Evolutionary conservation across 1,140 invertebrate species (phyloP), one percentile per base, ranked within the genome.

Genomic region (Babylonia areolata): DNA sequence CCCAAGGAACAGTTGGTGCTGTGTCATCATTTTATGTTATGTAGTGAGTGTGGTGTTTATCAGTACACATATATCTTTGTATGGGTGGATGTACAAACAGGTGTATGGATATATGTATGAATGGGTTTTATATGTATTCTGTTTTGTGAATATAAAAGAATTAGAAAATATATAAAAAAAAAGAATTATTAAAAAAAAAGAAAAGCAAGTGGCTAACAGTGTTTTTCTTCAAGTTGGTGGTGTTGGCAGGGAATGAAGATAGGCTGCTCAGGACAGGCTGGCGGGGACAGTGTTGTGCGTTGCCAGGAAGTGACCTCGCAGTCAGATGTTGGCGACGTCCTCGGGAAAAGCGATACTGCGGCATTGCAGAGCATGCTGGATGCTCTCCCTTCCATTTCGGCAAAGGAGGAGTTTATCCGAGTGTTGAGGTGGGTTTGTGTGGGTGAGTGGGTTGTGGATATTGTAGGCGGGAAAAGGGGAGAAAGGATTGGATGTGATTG

Each of bases 351-450:
- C 20, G 23, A 77, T 20, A 23, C 12, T 11, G 37, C 15, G 37
- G 40, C 15, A n/a, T n/a, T 80, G 78, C n/a, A 80, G 46, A 31
- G 28, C 11, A 15, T 80, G 78, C 46, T 80, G 23, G 42, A 31
- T 80, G 40, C 78, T 54, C 78, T 80, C 28, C 78, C 78, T n/a
- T 80, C 78, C 31, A 35, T 51, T 11, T 80, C 78, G 12, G 78
- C 78, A 33, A 80, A 35, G 78, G 78, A 80, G n/a, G 78, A 80
- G 23, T 80, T 51, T 28, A 46, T 80, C 78, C 51, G 78, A 35
- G 78, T 80, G 23, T 11, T 35, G 46, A 80, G 46, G 78, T 80
- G 3, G 58, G 58, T 46, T 46, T 64, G 15, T 64, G 58, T 39
- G n/a, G 37, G 39, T 42, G 77, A 2, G 15, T 39, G 23, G 31